phyloP scores from a whole-genome alignment of 2,797 vertebrate genomes.

The Arrhamphus sclerolepis region DNA sequence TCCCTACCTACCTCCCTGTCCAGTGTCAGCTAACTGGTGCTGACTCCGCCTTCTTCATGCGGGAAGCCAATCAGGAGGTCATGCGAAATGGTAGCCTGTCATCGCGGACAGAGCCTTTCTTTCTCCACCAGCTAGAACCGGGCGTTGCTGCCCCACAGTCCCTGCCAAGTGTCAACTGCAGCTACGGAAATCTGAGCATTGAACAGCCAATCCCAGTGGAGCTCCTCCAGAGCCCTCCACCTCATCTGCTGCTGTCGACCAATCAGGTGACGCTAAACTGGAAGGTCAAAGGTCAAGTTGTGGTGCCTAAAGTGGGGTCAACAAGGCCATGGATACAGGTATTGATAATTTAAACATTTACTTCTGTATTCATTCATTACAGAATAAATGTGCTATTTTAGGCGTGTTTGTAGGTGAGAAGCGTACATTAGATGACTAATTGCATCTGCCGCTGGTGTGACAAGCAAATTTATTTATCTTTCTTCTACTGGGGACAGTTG shows the following conservation, averaged over 20 bases:
- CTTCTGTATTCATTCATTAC: background rate
- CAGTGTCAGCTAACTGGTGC: constrained; percentile 83
- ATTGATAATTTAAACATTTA: background rate
- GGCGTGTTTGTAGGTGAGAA: no score
- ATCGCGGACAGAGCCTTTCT: constrained; percentile 87
- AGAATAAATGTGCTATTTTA: no score
- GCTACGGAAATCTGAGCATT: constrained; percentile 87
- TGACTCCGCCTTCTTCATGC: constrained; percentile 90
- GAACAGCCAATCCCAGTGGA: constrained; percentile 84
- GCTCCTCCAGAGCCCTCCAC: constrained; percentile 82
- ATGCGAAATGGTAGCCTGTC: constrained; percentile 93
- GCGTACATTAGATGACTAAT: no score
- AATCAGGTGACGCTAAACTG: constrained; percentile 87
- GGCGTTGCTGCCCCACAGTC: constrained; percentile 59
- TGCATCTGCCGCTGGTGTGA: no score
- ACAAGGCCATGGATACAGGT: constrained; percentile 88
- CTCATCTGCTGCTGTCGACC: constrained; percentile 74
- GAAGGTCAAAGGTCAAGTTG: constrained; percentile 90
- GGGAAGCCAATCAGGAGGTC: constrained; percentile 92
- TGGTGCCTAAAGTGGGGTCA: constrained; percentile 85
- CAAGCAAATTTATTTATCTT: no score
- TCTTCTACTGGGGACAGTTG: no score
- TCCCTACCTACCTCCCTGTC: constrained; percentile 89
- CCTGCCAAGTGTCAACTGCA: constrained; percentile 85
- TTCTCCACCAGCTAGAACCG: constrained; percentile 84